phyloP scores from a whole-genome alignment of 2,888 invertebrate species.

The Linyphia triangularis region DNA sequence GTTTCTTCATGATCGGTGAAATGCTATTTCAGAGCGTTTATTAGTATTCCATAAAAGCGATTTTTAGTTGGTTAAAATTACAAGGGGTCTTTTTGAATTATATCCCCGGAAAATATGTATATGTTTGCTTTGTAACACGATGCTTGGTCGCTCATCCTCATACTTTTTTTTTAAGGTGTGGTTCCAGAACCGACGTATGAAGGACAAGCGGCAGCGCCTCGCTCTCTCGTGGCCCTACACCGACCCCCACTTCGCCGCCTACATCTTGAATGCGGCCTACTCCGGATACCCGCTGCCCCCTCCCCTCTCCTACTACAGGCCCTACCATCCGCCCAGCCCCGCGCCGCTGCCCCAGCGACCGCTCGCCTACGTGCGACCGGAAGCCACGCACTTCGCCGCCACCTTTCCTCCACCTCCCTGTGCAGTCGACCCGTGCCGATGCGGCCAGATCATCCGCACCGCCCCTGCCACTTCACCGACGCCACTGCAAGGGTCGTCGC shows the following conservation, averaged over 20 bases:
- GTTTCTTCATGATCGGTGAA: no score
- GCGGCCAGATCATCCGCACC: constrained; percentile 75
- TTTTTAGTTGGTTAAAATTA: no score
- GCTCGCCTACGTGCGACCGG: neutral
- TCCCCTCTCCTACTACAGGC: constrained; percentile 77
- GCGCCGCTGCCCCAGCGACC: constrained; percentile 59
- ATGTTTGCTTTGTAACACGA: no score
- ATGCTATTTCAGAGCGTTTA: no score
- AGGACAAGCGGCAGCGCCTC: constrained; percentile 96
- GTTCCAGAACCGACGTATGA: constrained; percentile 98
- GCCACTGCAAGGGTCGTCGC: constrained; percentile 75
- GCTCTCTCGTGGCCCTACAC: constrained; percentile 97
- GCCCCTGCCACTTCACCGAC: constrained; percentile 15
- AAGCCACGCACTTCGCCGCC: neutral
- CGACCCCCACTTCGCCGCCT: constrained; percentile 93
- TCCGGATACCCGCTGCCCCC: constrained; percentile 83
- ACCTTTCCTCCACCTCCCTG: constrained; percentile 1
- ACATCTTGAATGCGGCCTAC: constrained; percentile 90
- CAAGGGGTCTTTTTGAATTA: no score
- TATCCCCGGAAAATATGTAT: no score
- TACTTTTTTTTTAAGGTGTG: constrained; percentile 86
- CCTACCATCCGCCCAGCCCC: constrained; percentile 66
- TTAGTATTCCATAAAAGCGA: no score
- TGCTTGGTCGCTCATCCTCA: neutral
- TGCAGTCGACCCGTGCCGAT: constrained; percentile 75